These are phyloP conservation scores for Elegia similella DNA, from an alignment of 2,888 invertebrate genomes.

Conservation along the genomic window DNA sequence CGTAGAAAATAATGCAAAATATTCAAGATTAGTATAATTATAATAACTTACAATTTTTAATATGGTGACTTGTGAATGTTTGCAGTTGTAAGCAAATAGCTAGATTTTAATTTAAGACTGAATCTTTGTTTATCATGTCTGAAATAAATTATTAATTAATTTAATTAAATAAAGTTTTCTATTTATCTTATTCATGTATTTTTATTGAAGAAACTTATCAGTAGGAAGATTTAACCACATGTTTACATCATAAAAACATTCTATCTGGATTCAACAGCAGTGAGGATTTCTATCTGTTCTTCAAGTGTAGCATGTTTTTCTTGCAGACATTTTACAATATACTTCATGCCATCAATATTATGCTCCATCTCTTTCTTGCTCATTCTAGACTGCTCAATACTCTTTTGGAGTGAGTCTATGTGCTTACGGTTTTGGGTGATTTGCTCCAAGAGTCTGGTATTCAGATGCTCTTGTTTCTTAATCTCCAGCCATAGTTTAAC, in stretches of 20 bases:
- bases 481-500: conserved; percentile 62
- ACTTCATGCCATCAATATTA: conserved; percentile 60
- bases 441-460: conserved; percentile 53
- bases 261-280: conserved; percentile 66
- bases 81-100: not conserved
- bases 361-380: conserved; percentile 55
- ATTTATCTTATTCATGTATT: conserved; percentile 2
- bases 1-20: conserved; percentile 38
- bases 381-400: conserved; percentile 45
- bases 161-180: not conserved
- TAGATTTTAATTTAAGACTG: not conserved
- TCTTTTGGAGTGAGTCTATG: conserved; percentile 55
- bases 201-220: not conserved
- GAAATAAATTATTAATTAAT: not conserved
- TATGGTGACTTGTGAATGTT: not conserved
- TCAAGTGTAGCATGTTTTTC: conserved; percentile 71
- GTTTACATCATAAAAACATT: not conserved
- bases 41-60: not conserved
- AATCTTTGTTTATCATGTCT: not conserved
- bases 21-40: too few species aligned
- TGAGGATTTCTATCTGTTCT: conserved; percentile 71
- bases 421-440: conserved; percentile 58
- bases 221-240: not conserved
- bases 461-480: conserved; percentile 67
- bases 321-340: conserved; percentile 68